Evolutionary conservation across 1,140 invertebrate species (phyloP).

Genomic region (Tenebrio molitor): DNA sequence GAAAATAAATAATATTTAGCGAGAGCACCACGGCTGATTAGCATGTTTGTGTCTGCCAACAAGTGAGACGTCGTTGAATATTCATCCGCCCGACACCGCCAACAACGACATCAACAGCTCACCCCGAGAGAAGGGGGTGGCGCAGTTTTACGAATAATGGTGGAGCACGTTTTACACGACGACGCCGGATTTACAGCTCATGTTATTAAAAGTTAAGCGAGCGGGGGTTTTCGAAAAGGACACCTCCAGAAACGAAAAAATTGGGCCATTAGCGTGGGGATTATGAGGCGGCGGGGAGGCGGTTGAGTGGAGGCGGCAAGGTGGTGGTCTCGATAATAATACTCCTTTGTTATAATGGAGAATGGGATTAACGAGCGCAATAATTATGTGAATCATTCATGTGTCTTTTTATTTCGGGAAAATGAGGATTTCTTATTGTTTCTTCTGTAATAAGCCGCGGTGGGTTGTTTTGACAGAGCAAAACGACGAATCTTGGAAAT

Average conservation of each 20-base stretch:
- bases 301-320: not conserved
- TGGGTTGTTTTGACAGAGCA: too few species aligned
- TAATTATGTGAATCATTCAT: constrained; percentile 20
- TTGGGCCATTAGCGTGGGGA: not conserved
- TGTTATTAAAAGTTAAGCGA: constrained; percentile 16
- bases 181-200: constrained; percentile 12
- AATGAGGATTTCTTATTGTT: constrained; percentile 8
- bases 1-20: not conserved
- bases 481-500: too few species aligned
- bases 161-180: constrained; percentile 1
- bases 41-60: not conserved
- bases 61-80: constrained; percentile 3
- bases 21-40: not conserved
- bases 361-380: constrained; percentile 16
- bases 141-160: not conserved
- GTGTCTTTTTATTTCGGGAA: constrained; percentile 14
- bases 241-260: too few species aligned
- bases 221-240: not conserved
- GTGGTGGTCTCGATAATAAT: too few species aligned
- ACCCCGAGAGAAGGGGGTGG: not conserved
- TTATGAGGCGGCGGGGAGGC: not conserved
- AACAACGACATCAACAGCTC: not conserved
- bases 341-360: constrained; percentile 10
- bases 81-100: not conserved
- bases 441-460: not conserved